Conservation (phyloP, 1,140 invertebrate species). For the Arctopsyche grandis region DNA sequence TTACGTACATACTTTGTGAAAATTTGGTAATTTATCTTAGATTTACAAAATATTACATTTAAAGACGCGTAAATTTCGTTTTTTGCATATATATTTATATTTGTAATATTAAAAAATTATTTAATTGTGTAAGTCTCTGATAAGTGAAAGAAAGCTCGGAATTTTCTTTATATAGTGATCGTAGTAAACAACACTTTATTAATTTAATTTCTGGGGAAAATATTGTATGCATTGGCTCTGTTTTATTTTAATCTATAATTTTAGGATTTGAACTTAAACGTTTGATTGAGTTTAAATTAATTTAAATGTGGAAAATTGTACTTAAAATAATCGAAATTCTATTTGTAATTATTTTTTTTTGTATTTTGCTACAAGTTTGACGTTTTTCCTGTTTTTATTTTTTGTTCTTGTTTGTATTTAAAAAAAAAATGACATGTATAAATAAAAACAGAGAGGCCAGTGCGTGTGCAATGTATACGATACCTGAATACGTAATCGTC, state of each 20-base stretch:
- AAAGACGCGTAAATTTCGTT: slow-evolving; percentile 28
- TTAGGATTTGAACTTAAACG: not conserved
- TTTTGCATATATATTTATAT: slow-evolving; percentile 41
- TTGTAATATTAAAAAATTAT: slow-evolving; percentile 39
- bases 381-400: not conserved
- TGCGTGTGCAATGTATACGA: slow-evolving; percentile 54
- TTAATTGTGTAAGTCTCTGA: slow-evolving; percentile 38
- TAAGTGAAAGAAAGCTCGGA: slow-evolving; percentile 33
- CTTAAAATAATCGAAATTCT: slow-evolving; percentile 3
- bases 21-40: slow-evolving; percentile 26
- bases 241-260: slow-evolving; percentile 11
- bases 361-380: slow-evolving; percentile 14
- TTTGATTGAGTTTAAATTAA: not conserved
- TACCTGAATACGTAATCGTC: slow-evolving; percentile 47
- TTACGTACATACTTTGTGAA: slow-evolving; percentile 44
- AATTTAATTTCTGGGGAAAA: not conserved
- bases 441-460: slow-evolving; percentile 48
- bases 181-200: not conserved
- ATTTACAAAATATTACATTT: not conserved
- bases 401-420: slow-evolving; percentile 25
- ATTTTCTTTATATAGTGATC: slow-evolving; percentile 8
- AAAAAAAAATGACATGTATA: not conserved
- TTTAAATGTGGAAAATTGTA: slow-evolving; percentile 16
- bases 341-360: slow-evolving; percentile 13
- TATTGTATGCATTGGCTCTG: slow-evolving; percentile 34